phyloP scores from a whole-genome alignment of 2,797 vertebrate species.

The Momotus momota region DNA sequence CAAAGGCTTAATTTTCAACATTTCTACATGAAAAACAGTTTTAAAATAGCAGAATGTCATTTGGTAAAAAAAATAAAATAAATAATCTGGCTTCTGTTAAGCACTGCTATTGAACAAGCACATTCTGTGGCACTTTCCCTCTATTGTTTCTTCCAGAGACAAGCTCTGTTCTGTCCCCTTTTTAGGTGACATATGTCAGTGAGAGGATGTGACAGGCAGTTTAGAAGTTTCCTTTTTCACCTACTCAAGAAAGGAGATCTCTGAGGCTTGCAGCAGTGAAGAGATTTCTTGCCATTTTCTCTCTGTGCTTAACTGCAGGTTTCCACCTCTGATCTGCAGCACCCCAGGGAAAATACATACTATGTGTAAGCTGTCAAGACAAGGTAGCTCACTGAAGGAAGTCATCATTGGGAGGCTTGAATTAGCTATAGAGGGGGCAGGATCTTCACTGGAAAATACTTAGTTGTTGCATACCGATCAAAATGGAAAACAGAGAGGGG shows the following conservation, averaged over 20 bases:
- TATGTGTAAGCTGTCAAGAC: constrained; percentile 41
- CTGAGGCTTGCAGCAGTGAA: not conserved
- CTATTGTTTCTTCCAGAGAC: constrained; percentile 34
- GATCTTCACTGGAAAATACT: constrained; percentile 18
- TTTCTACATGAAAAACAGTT: constrained; percentile 5
- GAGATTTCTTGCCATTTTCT: constrained; percentile 50
- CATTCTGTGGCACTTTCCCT: not conserved
- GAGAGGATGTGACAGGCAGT: constrained; percentile 3
- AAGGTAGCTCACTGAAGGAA: constrained; percentile 43
- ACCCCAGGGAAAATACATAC: constrained; percentile 24
- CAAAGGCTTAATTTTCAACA: not conserved
- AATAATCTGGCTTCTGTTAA: not conserved
- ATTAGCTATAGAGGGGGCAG: not conserved
- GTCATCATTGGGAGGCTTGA: constrained; percentile 44
- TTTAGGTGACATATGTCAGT: not conserved
- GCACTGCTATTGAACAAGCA: constrained; percentile 24
- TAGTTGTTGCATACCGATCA: not conserved
- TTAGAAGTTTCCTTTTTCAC: constrained; percentile 28
- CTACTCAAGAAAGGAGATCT: not conserved
- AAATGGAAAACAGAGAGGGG: not conserved
- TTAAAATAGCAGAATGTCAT: constrained; percentile 30
- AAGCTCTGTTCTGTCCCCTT: not conserved
- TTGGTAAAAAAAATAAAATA: not conserved
- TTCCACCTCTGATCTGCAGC: constrained; percentile 45
- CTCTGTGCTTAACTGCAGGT: constrained; percentile 38